Percentiles rank a stretch among this genome's conserved stretches.
phyloP scores from a whole-genome alignment of 2,113 vertebrate species.

The Prolemur simus region DNA sequence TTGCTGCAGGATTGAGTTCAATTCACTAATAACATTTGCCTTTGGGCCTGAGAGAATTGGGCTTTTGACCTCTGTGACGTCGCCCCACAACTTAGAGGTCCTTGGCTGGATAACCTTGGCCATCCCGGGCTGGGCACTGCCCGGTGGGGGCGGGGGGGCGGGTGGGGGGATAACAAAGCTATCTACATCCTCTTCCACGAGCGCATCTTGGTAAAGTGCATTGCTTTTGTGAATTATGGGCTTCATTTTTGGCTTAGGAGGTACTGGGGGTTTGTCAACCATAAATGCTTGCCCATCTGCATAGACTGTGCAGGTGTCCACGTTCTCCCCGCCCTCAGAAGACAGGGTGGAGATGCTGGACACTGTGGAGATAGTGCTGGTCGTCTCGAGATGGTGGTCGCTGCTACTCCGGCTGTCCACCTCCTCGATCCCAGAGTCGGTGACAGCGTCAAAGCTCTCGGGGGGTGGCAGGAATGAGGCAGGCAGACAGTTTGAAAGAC shows the following conservation, averaged over 20 bases:
- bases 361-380: constrained; percentile 97
- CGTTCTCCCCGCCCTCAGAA: constrained; percentile 93
- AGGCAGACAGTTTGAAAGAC: constrained; percentile 91
- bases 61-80: constrained; percentile 91
- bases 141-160: constrained; percentile 88
- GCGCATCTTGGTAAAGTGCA: constrained; percentile 92
- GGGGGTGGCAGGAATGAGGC: constrained; percentile 90
- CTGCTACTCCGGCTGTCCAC: constrained; percentile 95
- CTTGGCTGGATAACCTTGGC: constrained; percentile 90
- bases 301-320: constrained; percentile 95
- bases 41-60: constrained; percentile 93
- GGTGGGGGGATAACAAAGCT: constrained; percentile 90
- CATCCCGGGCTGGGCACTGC: constrained; percentile 83
- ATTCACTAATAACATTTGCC: constrained; percentile 95
- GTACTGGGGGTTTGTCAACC: constrained; percentile 96
- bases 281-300: constrained; percentile 94
- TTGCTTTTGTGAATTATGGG: constrained; percentile 94
- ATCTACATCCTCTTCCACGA: constrained; percentile 93
- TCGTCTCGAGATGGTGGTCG: constrained; percentile 96
- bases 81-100: constrained; percentile 97
- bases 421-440: constrained; percentile 97
- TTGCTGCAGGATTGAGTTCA: constrained; percentile 97
- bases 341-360: constrained; percentile 97
- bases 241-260: constrained; percentile 98
- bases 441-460: constrained; percentile 90